Evolutionary conservation across 2,113 vertebrate genomes (phyloP), one percentile per base, ranked within the genome.

Genomic region (Sitta europaea): DNA sequence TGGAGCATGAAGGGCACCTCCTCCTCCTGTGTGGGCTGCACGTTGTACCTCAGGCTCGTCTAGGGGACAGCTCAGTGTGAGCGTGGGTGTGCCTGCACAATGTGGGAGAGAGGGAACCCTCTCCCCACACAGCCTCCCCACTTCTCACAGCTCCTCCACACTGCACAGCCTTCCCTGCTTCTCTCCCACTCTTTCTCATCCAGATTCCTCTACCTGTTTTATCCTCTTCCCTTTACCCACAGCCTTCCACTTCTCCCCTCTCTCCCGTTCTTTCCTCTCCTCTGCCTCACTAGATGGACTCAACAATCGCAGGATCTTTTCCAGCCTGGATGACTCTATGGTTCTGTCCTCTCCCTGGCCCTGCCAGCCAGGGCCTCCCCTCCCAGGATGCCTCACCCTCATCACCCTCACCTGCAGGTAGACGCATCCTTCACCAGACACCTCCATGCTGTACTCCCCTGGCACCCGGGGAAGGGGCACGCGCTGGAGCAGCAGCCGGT

Each of bases 401-500:
- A 29, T 18, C 10, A 11, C 18, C n/a, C 97, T 97, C 87, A 98
- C 98, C 98, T 98, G 98, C 47, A 98, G 55, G 24, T 98, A 98
- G n/a, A 97, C 96, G 21, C 98, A 98, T 48, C 98, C 97, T 16
- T 95, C 91, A 0, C 98, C 98, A 27, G 97, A 97, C 57, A 97
- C 97, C 11, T 70, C 80, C 1, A 73, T 63, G 33, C 21, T 93
- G 96, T 98, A 98, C 10, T 97, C 82, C n/a, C 97, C 98, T 1
- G 98, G 97, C 58, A 98, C 80, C 22, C 54, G 66, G 42, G 97
- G 88, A 76, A 98, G 89, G 28, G 55, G 0, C 65, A 88, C n/a
- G 23, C 98, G 98, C 89, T 99, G 99, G 19, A 99, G 98, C 73
- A 99, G 95, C 67, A 99, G 97, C 50, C 98, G 98, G 95, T 99